These are phyloP conservation scores for Hyperoplus lanceolatus DNA, from an alignment of 2,797 vertebrate genomes.

Conservation along the genomic window DNA sequence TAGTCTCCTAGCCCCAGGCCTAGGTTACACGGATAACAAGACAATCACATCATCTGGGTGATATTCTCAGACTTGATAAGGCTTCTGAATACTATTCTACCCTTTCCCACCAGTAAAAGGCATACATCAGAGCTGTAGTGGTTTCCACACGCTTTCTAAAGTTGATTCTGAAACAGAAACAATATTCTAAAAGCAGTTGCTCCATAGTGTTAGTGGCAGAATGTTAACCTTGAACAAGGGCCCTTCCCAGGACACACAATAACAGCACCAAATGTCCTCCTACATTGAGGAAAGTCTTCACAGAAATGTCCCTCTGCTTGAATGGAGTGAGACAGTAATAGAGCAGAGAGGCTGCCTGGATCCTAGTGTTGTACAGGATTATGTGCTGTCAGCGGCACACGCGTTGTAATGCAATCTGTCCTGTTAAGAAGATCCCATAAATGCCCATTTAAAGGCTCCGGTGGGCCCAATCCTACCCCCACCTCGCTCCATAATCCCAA, in stretches of 20 bases:
- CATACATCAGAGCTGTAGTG: neutral
- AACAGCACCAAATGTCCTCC: too few relatives aligned
- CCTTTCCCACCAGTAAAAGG: neutral
- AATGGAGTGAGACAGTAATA: neutral
- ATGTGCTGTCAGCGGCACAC: slow-evolving; percentile 41
- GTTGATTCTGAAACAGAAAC: neutral
- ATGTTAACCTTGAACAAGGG: neutral
- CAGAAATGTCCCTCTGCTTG: neutral
- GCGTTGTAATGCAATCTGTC: slow-evolving; percentile 56
- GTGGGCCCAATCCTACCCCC: slow-evolving; percentile 25
- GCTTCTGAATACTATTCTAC: neutral
- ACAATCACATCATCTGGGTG: too few relatives aligned
- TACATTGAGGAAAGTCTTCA: too few relatives aligned
- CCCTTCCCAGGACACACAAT: neutral
- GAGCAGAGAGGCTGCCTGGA: neutral
- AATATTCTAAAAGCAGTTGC: neutral
- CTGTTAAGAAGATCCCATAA: slow-evolving; percentile 53
- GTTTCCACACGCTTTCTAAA: neutral
- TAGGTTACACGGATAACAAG: too few relatives aligned
- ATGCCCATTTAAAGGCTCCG: slow-evolving; percentile 41
- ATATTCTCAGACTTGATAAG: too few relatives aligned
- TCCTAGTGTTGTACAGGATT: slow-evolving; percentile 41
- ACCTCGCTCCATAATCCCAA: slow-evolving; percentile 53
- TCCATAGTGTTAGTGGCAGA: neutral
- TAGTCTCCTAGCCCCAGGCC: too few relatives aligned